These are phyloP conservation scores for Uria lomvia DNA, from an alignment of 2,113 vertebrate genomes.

Conservation along the genomic window DNA sequence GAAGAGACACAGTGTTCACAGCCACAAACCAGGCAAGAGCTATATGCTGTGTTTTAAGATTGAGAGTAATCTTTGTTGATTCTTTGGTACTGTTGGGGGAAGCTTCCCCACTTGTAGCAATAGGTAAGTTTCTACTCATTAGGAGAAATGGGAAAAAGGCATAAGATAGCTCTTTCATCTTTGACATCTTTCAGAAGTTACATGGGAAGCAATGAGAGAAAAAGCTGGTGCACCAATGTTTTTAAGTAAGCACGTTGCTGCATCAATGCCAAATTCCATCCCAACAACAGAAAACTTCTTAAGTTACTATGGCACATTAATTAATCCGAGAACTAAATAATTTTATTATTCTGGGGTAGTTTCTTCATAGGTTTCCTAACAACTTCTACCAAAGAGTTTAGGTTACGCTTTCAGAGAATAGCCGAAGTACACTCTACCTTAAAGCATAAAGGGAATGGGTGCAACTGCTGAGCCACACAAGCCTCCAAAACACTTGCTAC, in stretches of 20 bases:
- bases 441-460: background rate
- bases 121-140: background rate
- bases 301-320: background rate
- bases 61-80: background rate
- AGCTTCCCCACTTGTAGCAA: fast-evolving
- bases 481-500: background rate
- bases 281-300: background rate
- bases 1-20: background rate
- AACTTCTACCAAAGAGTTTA: background rate
- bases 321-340: background rate
- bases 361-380: background rate
- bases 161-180: fast-evolving
- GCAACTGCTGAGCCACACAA: background rate
- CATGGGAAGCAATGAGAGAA: background rate
- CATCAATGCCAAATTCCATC: background rate
- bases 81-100: background rate
- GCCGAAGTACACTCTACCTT: background rate
- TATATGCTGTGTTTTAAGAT: background rate
- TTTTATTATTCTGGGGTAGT: background rate
- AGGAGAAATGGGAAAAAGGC: background rate
- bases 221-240: background rate
- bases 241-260: background rate
- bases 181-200: background rate
- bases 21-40: background rate
- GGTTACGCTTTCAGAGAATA: fast-evolving